Evolutionary conservation across 2,888 invertebrate species (phyloP).

Genomic region (Enoplolaimus lenunculus): DNA sequence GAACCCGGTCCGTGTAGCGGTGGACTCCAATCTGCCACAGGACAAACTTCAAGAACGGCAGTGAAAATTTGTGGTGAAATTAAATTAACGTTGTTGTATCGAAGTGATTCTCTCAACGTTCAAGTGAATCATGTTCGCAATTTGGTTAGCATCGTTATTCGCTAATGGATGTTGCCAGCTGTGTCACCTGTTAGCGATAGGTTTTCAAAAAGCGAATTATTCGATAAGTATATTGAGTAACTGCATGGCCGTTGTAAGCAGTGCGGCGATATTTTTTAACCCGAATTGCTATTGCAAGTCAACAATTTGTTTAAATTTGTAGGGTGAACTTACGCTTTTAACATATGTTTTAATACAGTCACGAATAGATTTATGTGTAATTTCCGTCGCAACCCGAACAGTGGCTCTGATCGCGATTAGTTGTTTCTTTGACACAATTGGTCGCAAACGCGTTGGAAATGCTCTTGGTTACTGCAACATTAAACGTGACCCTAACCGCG

Average conservation of each 20-base stretch:
- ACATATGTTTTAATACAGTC: no score
- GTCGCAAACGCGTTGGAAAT: background rate
- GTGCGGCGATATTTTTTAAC: no score
- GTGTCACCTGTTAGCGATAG: background rate
- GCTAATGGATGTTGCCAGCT: background rate
- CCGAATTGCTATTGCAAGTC: no score
- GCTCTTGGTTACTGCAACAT: no score
- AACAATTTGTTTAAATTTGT: background rate
- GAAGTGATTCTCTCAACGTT: constrained; percentile 55
- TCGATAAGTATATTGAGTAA: background rate
- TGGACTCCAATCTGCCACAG: background rate
- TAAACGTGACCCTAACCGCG: no score
- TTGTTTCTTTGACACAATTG: background rate
- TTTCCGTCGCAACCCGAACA: background rate
- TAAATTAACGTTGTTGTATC: constrained; percentile 62
- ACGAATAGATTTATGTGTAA: no score
- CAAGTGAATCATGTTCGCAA: constrained; percentile 83
- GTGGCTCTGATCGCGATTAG: background rate
- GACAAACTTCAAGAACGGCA: no score
- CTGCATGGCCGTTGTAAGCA: background rate
- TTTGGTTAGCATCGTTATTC: constrained; percentile 52
- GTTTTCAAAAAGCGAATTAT: background rate
- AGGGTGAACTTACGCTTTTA: background rate
- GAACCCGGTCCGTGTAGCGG: background rate
- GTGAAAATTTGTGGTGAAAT: constrained; percentile 53